Evolutionary conservation across 2,888 invertebrate genomes (phyloP).

Genomic region (Synergus gifuensis): DNA sequence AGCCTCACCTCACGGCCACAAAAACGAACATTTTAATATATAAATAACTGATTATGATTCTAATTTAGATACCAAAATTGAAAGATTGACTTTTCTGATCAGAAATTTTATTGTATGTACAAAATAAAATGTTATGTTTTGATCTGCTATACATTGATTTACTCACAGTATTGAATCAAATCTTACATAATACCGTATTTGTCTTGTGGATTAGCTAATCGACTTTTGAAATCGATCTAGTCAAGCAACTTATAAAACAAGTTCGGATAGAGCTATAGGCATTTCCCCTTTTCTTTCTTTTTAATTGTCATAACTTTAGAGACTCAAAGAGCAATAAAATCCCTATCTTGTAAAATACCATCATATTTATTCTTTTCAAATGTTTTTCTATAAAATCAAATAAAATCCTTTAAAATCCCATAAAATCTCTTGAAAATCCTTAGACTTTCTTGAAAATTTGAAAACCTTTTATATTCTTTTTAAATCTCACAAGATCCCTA

Average conservation of each 20-base stretch:
- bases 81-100: too few relatives aligned
- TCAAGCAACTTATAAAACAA: constrained; percentile 1
- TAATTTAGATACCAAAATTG: neutral
- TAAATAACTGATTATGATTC: too few relatives aligned
- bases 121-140: neutral
- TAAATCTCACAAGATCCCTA: too few relatives aligned
- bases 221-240: constrained; percentile 21
- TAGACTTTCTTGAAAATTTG: too few relatives aligned
- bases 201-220: constrained; percentile 13
- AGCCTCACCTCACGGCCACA: neutral
- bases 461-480: too few relatives aligned
- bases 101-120: constrained; percentile 6
- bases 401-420: too few relatives aligned
- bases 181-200: constrained; percentile 6
- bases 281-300: neutral
- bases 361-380: neutral
- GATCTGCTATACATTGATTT: constrained; percentile 2
- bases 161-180: neutral
- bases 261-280: neutral
- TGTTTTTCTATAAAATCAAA: too few relatives aligned
- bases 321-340: neutral
- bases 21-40: too few relatives aligned
- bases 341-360: neutral
- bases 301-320: neutral
- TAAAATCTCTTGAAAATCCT: too few relatives aligned